Evolutionary conservation across 2,888 invertebrate species (phyloP).

Genomic region (Diaperis boleti): DNA sequence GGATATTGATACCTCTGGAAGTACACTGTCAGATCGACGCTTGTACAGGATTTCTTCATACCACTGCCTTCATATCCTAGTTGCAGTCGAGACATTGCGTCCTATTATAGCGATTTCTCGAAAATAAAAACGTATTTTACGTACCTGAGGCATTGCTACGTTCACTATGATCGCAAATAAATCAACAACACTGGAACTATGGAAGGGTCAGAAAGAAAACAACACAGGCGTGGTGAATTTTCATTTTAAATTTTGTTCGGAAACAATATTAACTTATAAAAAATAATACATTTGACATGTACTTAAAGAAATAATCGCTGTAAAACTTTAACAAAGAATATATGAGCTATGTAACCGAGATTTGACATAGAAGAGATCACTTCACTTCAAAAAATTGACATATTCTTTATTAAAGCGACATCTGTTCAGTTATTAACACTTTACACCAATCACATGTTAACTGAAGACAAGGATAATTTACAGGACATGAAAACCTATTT

Average conservation of each 20-base stretch:
- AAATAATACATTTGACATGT: constrained; percentile 44
- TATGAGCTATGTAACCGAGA: constrained; percentile 1
- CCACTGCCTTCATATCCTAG: too few species aligned
- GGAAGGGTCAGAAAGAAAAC: constrained; percentile 14
- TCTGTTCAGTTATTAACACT: constrained; percentile 35
- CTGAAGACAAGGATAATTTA: constrained; percentile 34
- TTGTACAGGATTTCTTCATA: too few species aligned
- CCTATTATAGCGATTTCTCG: too few species aligned
- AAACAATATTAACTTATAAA: constrained; percentile 45
- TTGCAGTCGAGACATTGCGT: too few species aligned
- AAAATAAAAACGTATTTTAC: too few species aligned
- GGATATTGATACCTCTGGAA: too few species aligned
- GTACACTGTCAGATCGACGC: too few species aligned
- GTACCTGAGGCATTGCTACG: too few species aligned
- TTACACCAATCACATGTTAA: constrained; percentile 43
- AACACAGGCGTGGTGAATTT: constrained; percentile 33
- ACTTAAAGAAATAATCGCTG: constrained; percentile 27
- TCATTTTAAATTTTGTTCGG: constrained; percentile 36
- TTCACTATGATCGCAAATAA: too few species aligned
- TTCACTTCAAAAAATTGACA: constrained; percentile 1
- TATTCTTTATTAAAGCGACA: constrained; percentile 38
- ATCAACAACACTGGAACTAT: too few species aligned
- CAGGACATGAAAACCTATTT: constrained; percentile 29
- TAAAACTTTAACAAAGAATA: constrained; percentile 36
- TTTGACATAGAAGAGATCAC: constrained; percentile 9